Evolutionary conservation across 2,888 invertebrate species (phyloP), one percentile per base, ranked within the genome.

Genomic region (Epistrophe grossulariae): DNA sequence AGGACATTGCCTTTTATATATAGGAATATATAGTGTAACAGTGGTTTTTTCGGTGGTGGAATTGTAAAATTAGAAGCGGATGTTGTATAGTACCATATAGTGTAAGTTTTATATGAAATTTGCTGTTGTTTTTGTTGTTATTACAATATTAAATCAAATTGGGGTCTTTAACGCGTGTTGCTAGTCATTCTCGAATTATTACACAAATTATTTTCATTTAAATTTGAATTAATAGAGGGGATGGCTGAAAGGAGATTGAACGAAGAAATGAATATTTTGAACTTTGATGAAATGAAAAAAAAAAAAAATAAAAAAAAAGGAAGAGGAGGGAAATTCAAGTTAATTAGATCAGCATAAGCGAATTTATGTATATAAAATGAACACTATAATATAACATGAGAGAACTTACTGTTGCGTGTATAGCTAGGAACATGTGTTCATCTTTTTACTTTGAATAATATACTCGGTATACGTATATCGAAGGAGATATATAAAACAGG

Each of bases 261-360:
- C 5, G 38, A 38, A 66, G 6, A 28, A 55, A 55, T 66, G 31
- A 66, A 68, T 50, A 68, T 68, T 68, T 68, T 50, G 31, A 55
- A 28, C 19, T 31, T 43, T 6, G n/a, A 13, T 24, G 24, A 13
- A n/a, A n/a, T n/a, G n/a, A n/a, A n/a, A n/a, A n/a, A n/a, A n/a
- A n/a, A n/a, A n/a, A n/a, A n/a, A n/a, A n/a, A n/a, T 11, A 19
- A 28, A 60, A n/a, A 8, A 15, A 28, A 59, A 24, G 24, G 38
- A 28, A 38, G 55, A 40, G 28, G 43, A 43, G 24, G 38, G 15
- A 50, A 40, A 73, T 68, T 84, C n/a, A 73, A 85, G 78, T 78
- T 85, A 85, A 85, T 85, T 81, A 85, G 84, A 81, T 85, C 73
- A 85, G 78, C 48, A 81, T 85, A 81, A 84, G 81, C 77, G 48